phyloP scores from a whole-genome alignment of 2,797 vertebrate genomes.

The Peromyscus aztecus region DNA sequence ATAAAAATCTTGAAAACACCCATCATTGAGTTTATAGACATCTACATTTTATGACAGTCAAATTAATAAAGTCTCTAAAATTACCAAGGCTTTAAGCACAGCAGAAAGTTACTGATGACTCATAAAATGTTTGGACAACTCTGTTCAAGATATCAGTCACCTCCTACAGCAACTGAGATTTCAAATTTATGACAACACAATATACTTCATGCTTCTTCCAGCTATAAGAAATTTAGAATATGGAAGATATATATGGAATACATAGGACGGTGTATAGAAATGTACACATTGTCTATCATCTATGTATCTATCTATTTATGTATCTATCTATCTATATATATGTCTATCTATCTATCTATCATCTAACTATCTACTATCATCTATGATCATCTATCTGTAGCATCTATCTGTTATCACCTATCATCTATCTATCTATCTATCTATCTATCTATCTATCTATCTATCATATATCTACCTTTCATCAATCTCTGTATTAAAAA shows the following conservation, averaged over 20 bases:
- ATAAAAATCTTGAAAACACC: not conserved
- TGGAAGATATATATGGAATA: not conserved
- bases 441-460: not conserved
- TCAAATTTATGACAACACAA: not conserved
- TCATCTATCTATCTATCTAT: too few relatives aligned
- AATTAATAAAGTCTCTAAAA: not conserved
- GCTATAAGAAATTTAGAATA: not conserved
- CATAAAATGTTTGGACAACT: not conserved
- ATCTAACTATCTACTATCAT: not conserved
- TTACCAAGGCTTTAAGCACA: not conserved
- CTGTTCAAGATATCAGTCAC: not conserved
- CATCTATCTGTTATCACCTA: not conserved
- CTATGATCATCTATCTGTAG: not conserved
- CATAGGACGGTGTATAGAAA: not conserved
- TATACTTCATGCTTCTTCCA: not conserved
- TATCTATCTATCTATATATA: not conserved
- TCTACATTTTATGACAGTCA: not conserved
- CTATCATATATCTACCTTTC: not conserved
- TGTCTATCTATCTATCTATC: not conserved
- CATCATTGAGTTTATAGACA: not conserved
- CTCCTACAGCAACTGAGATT: not conserved
- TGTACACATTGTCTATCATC: not conserved
- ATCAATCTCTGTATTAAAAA: not conserved
- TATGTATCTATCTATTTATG: not conserved
- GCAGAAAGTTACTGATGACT: not conserved